Evolutionary conservation across 2,113 vertebrate genomes (phyloP), one percentile per base, ranked within the genome.

Genomic region (Coregonus clupeaformis): DNA sequence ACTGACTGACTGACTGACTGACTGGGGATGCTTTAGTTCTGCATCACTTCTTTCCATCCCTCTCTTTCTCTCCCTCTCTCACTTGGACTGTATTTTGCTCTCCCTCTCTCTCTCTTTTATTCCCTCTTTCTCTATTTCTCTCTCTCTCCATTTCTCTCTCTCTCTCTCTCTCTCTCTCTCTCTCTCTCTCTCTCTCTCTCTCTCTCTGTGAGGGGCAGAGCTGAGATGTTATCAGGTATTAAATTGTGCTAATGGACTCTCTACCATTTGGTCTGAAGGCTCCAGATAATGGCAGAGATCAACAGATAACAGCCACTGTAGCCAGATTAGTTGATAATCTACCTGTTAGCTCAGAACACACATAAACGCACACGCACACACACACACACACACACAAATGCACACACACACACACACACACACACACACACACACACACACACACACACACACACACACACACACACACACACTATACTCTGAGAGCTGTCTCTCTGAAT

Each of bases 171-270:
- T 11, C 36, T 2, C 36, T 36, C 36, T 7, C 36, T 36, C 36
- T 36, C 36, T 45, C 29, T 60, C 16, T 68, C 55, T 60, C 27
- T 57, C 25, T 29, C 62, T 62, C 25, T 52, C 24, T 49, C 20
- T 62, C 42, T 62, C 29, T 29, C 20, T 20, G 36, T 24, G 20
- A 24, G 66, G 29, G 27, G 25, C 68, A 69, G 84, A 71, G 80
- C 59, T 79, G 24, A 87, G 85, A 86, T 89, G 73, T 85, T 85
- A 90, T 87, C 79, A 76, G 42, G 76, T 32, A 63, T 69, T 80
- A 80, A 80, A 80, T 73, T 72, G 77, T 64, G 79, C 69, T 78
- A 78, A 82, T 78, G 72, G 83, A 77, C 71, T 75, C 30, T 69
- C 74, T 76, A 49, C 47, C 20, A 52, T 76, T 59, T 52, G 68